phyloP scores from a whole-genome alignment of 2,797 vertebrate species.

The Arrhamphus sclerolepis region DNA sequence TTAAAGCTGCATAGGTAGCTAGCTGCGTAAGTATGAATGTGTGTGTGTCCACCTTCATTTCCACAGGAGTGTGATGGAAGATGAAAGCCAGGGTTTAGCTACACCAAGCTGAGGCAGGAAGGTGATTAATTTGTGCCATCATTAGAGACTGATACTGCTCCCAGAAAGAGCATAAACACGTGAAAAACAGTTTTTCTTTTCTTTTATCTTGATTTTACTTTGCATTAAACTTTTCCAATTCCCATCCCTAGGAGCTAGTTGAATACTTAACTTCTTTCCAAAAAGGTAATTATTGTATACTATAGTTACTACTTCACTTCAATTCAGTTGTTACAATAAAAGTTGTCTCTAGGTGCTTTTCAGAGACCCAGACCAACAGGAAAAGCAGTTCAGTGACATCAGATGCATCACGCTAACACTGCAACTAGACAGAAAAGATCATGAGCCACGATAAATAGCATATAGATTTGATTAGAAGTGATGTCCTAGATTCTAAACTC shows the following conservation, averaged over 20 bases:
- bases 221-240: not conserved
- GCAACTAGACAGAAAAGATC: too few species aligned
- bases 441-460: too few species aligned
- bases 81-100: slow-evolving; percentile 6
- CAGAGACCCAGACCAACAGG: too few species aligned
- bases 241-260: not conserved
- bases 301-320: too few species aligned
- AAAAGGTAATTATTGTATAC: too few species aligned
- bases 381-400: too few species aligned
- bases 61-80: not conserved
- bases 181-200: not conserved
- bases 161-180: not conserved
- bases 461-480: too few species aligned
- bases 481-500: too few species aligned
- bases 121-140: not conserved
- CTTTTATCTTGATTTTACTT: not conserved
- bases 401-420: too few species aligned
- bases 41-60: slow-evolving; percentile 15
- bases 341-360: too few species aligned
- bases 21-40: not conserved
- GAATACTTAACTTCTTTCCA: too few species aligned
- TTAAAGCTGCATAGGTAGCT: slow-evolving; percentile 4
- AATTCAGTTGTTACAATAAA: too few species aligned
- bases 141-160: not conserved
- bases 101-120: not conserved